A percentile compares a stretch with the other conserved stretches of the same genome.
Conservation (phyloP, 2,113 vertebrate genomes). For the Campylorhamphus procurvoides region DNA sequence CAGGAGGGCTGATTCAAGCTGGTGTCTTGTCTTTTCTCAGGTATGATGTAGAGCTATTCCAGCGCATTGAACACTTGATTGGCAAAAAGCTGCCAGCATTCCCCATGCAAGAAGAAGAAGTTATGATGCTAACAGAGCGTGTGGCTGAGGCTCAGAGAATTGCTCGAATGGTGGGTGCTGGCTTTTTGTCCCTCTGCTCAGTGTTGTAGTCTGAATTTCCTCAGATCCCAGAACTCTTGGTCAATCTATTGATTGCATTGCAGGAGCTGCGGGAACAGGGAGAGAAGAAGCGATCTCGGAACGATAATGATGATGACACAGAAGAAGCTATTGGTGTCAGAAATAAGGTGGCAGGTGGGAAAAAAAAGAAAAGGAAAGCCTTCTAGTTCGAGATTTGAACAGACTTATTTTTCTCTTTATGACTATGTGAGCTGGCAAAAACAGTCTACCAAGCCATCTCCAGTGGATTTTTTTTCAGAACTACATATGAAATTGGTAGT, state of each 20-base stretch:
- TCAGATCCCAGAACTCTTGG: neutral
- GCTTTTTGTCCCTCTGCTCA: neutral
- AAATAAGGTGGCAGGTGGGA: slow-evolving; percentile 91
- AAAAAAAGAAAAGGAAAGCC: slow-evolving; percentile 77
- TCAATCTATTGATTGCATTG: neutral
- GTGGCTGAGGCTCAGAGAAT: slow-evolving; percentile 94
- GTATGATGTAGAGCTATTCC: slow-evolving; percentile 97
- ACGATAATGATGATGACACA: slow-evolving; percentile 80
- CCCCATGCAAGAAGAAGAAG: slow-evolving; percentile 94
- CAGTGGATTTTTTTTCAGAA: neutral
- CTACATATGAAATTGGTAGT: neutral
- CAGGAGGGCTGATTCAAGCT: neutral
- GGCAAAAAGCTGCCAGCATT: slow-evolving; percentile 96
- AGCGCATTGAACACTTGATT: slow-evolving; percentile 94
- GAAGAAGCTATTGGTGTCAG: slow-evolving; percentile 90
- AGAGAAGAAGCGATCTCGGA: slow-evolving; percentile 85
- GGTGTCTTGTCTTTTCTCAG: slow-evolving; percentile 56
- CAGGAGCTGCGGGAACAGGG: slow-evolving; percentile 93
- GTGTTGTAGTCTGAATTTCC: neutral
- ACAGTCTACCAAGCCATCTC: neutral
- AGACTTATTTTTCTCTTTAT: neutral
- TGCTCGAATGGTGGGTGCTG: slow-evolving; percentile 86
- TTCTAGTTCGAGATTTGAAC: slow-evolving; percentile 15
- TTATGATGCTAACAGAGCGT: slow-evolving; percentile 96
- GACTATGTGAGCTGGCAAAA: neutral